These are phyloP conservation scores for Chlorodrepanis virens DNA, from an alignment of 2,113 vertebrate genomes.

Conservation along the genomic window DNA sequence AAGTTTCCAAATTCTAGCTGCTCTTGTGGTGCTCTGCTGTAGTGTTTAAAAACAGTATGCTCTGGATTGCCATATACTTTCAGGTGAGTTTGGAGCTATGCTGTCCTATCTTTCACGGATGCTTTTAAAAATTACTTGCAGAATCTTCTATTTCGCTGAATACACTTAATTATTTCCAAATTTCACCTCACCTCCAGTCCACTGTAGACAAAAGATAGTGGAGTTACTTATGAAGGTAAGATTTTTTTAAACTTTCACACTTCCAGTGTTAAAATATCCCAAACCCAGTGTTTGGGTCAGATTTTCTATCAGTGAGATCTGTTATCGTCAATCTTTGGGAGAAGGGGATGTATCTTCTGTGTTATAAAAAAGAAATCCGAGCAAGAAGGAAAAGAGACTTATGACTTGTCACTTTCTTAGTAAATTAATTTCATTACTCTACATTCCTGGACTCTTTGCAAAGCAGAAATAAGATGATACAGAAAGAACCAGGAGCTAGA, in stretches of 20 bases:
- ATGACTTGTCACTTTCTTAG: background rate
- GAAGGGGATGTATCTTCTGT: background rate
- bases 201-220: background rate
- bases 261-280: background rate
- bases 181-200: background rate
- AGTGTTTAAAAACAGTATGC: rapidly evolving
- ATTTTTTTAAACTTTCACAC: background rate
- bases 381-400: background rate
- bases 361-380: background rate
- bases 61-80: background rate
- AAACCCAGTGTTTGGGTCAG: background rate
- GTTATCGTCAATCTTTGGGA: background rate
- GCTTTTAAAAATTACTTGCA: background rate
- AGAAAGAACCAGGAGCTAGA: background rate
- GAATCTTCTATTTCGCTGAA: background rate
- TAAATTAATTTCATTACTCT: background rate
- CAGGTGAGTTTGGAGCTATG: rapidly evolving
- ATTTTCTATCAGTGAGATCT: background rate
- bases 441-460: background rate
- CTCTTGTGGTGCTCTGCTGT: background rate
- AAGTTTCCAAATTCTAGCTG: background rate
- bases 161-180: background rate
- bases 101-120: background rate
- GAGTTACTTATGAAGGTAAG: background rate
- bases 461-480: background rate